A percentile compares a stretch with the other conserved stretches of the same genome.
Evolutionary conservation across 2,797 vertebrate genomes (phyloP).

Genomic region (Sphenopsis melanotis): DNA sequence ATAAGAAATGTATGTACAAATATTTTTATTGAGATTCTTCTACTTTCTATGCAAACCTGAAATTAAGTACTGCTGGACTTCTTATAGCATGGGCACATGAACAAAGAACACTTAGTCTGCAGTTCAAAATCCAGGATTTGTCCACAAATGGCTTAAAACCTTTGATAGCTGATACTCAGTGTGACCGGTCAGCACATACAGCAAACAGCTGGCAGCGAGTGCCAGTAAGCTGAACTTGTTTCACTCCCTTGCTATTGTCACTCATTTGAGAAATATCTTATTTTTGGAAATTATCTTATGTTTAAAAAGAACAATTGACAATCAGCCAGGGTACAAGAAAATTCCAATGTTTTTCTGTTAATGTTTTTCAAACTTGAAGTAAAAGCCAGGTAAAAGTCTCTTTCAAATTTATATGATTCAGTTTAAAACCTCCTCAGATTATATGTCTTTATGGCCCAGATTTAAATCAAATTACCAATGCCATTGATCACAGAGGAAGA

Average conservation of each 20-base stretch:
- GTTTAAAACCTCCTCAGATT: neutral
- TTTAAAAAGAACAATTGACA: slow-evolving; percentile 11
- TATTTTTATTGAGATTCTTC: neutral
- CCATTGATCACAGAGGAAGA: neutral
- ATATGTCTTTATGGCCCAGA: neutral
- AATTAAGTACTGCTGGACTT: neutral
- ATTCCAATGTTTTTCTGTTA: neutral
- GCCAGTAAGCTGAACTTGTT: neutral
- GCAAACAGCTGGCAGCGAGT: neutral
- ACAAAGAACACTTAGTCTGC: neutral
- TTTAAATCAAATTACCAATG: slow-evolving; percentile 16
- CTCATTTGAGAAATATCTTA: neutral
- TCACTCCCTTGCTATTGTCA: neutral
- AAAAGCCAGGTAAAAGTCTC: neutral
- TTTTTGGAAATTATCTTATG: slow-evolving; percentile 2
- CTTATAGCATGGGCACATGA: neutral
- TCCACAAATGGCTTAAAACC: neutral
- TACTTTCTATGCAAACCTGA: neutral
- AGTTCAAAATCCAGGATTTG: neutral
- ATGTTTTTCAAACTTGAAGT: neutral
- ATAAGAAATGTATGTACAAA: neutral
- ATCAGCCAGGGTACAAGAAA: neutral
- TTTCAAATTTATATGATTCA: neutral
- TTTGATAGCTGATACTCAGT: neutral
- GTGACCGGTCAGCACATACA: neutral